Percentiles rank a stretch among this genome's conserved stretches.
phyloP scores from a whole-genome alignment of 2,113 vertebrate species.

The Misgurnus anguillicaudatus region DNA sequence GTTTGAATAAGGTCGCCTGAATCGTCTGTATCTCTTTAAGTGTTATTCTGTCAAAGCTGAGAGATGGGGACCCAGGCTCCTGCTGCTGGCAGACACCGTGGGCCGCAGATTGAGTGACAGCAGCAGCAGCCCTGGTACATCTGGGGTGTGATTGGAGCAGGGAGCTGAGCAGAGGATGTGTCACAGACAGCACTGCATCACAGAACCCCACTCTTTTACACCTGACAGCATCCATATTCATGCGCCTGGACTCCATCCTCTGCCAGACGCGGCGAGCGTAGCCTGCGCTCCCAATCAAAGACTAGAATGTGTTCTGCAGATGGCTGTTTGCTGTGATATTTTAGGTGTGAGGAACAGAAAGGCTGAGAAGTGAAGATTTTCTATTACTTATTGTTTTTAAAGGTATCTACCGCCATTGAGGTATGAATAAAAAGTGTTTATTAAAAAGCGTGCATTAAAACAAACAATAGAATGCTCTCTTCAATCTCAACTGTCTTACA shows the following conservation, averaged over 20 bases:
- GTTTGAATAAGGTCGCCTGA: neutral
- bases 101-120: conserved; percentile 74
- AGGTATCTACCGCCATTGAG: neutral
- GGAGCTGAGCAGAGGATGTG: conserved; percentile 65
- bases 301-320: conserved; percentile 48
- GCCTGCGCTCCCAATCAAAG: conserved; percentile 48
- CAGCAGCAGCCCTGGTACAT: conserved; percentile 72
- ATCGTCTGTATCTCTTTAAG: conserved; percentile 17
- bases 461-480: conserved; percentile 14
- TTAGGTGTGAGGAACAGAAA: conserved; percentile 36
- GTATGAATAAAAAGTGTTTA: conserved; percentile 4
- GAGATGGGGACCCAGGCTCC: conserved; percentile 42
- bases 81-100: conserved; percentile 69
- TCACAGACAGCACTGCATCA: conserved; percentile 69
- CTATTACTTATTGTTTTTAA: conserved; percentile 4
- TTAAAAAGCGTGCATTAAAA: neutral
- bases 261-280: conserved; percentile 62
- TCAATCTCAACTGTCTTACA: conserved; percentile 23
- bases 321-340: conserved; percentile 46
- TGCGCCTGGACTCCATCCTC: conserved; percentile 66
- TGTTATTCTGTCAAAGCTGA: conserved; percentile 12
- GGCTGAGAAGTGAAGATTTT: conserved; percentile 29
- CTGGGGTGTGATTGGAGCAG: conserved; percentile 75
- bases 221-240: conserved; percentile 78
- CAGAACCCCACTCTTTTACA: conserved; percentile 75